phyloP scores from a whole-genome alignment of 1,140 invertebrate species.

The Pomacea maculata region DNA sequence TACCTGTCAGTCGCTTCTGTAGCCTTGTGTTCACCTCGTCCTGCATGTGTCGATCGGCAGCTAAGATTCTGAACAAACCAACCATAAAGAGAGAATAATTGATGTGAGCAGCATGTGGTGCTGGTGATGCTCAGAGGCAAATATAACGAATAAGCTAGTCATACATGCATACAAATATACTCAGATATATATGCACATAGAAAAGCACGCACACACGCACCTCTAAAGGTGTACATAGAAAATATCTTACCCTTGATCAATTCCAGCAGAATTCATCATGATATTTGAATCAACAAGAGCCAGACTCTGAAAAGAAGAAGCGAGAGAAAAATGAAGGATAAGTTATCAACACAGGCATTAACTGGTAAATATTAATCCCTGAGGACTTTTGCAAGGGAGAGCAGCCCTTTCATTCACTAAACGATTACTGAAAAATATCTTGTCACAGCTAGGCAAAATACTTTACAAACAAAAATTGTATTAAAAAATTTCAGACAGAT shows the following conservation, averaged over 20 bases:
- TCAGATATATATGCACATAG: neutral
- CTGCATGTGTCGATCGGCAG: slow-evolving; percentile 41
- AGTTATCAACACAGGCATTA: too few species aligned
- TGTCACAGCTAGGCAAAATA: too few species aligned
- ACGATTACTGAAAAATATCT: too few species aligned
- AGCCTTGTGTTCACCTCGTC: slow-evolving; percentile 49
- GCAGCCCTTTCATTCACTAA: too few species aligned
- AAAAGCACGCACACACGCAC: neutral
- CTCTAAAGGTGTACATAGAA: neutral
- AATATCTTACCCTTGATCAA: slow-evolving; percentile 39
- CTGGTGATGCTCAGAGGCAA: neutral
- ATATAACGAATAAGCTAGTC: neutral
- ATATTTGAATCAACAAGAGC: slow-evolving; percentile 55
- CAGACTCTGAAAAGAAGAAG: slow-evolving; percentile 46
- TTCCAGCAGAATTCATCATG: slow-evolving; percentile 44
- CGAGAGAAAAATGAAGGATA: neutral
- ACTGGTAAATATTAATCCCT: too few species aligned
- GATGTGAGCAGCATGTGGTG: neutral
- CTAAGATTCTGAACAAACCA: slow-evolving; percentile 33
- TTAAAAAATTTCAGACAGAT: too few species aligned
- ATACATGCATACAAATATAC: neutral
- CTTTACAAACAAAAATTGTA: too few species aligned
- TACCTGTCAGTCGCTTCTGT: slow-evolving; percentile 43
- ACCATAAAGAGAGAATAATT: neutral
- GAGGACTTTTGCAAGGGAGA: too few species aligned